Conservation (phyloP, 2,113 vertebrate genomes). For the Oncorhynchus masou region DNA sequence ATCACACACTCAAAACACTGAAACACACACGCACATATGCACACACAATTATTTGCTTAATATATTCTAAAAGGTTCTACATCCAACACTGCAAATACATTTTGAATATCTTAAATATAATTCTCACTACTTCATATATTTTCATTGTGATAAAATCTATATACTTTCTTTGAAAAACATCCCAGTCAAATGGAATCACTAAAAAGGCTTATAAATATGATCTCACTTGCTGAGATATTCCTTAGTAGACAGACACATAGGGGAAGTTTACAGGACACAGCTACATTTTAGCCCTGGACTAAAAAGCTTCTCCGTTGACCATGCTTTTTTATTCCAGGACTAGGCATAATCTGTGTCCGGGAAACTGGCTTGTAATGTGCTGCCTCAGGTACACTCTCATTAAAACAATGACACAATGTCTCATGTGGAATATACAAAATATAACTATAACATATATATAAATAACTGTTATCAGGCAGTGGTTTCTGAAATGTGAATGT, state of each 20-base stretch:
- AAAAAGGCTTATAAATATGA: conserved; percentile 49
- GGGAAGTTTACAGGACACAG: too few species aligned
- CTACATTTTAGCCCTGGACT: too few species aligned
- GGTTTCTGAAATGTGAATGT: conserved; percentile 16
- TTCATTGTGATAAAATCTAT: conserved; percentile 53
- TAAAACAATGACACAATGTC: not conserved
- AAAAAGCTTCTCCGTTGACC: too few species aligned
- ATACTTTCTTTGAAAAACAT: conserved; percentile 44
- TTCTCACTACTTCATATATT: conserved; percentile 39
- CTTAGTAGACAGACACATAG: conserved; percentile 9
- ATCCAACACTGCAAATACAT: conserved; percentile 30
- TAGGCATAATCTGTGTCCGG: not conserved
- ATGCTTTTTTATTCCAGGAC: too few species aligned
- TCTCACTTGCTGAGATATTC: conserved; percentile 31
- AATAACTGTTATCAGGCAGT: conserved; percentile 33
- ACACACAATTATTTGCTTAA: conserved; percentile 8
- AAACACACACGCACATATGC: not conserved
- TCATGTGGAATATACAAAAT: conserved; percentile 12
- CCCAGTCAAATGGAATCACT: conserved; percentile 37
- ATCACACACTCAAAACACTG: not conserved
- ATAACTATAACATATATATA: not conserved
- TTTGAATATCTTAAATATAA: conserved; percentile 40
- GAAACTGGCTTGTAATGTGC: conserved; percentile 8
- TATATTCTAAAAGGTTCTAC: conserved; percentile 23
- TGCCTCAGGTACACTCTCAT: conserved; percentile 18